Evolutionary conservation across 2,797 vertebrate species (phyloP).

Genomic region (Xiphorhynchus erythropygius): DNA sequence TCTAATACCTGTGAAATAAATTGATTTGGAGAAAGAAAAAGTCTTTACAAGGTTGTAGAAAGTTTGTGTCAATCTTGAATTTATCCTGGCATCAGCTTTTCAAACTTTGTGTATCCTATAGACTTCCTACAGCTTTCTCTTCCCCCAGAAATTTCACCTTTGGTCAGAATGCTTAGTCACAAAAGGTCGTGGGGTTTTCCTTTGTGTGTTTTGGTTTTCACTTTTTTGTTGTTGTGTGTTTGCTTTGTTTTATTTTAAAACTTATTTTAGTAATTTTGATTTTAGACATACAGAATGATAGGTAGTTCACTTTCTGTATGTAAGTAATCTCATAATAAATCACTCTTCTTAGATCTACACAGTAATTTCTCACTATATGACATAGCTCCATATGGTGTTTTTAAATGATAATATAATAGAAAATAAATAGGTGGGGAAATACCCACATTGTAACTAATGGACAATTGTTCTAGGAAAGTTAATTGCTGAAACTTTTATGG

Average conservation of each 20-base stretch:
- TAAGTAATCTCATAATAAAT: not conserved
- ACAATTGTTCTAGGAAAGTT: not conserved
- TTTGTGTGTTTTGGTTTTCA: rapidly evolving
- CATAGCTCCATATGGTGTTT: not conserved
- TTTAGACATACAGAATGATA: not conserved
- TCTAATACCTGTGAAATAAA: not conserved
- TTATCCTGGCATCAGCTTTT: not conserved
- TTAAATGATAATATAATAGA: not conserved
- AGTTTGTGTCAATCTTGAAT: not conserved
- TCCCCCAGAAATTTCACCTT: not conserved
- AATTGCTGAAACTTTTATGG: not conserved
- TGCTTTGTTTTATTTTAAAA: not conserved
- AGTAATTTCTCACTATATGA: not conserved
- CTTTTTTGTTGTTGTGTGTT: not conserved
- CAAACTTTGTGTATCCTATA: rapidly evolving
- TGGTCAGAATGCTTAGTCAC: not conserved
- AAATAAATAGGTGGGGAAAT: not conserved
- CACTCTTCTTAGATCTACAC: not conserved
- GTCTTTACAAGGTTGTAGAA: not conserved
- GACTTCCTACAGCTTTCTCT: not conserved
- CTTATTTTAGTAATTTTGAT: not conserved
- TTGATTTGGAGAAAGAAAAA: not conserved
- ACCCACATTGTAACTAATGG: not conserved
- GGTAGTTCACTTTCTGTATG: not conserved
- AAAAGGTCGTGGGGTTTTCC: rapidly evolving